phyloP scores from a whole-genome alignment of 2,113 vertebrate genomes.

The Carlito syrichta region DNA sequence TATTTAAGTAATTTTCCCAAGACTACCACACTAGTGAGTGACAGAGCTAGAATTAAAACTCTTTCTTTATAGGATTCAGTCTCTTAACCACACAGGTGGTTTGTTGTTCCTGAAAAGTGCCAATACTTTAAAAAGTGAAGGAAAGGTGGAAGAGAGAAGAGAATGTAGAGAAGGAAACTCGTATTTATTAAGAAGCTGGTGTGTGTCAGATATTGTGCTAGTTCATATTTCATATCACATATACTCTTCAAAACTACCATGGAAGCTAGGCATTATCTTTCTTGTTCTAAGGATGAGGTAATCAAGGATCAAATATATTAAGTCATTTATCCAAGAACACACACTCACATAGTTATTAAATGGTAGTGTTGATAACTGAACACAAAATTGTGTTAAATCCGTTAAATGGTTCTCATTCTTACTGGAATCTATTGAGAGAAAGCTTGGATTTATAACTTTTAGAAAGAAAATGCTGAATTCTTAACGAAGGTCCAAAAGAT shows the following conservation, averaged over 20 bases:
- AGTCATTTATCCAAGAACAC: background rate
- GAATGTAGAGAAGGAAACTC: background rate
- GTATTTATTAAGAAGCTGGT: background rate
- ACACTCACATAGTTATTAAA: background rate
- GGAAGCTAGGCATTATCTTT: background rate
- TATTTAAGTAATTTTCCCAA: background rate
- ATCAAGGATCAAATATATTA: background rate
- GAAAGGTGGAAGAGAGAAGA: background rate
- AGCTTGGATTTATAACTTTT: background rate
- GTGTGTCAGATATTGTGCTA: background rate
- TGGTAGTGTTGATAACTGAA: background rate
- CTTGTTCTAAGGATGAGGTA: background rate
- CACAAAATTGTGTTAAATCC: constrained; percentile 2
- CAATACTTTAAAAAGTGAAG: background rate
- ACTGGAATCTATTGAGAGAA: background rate
- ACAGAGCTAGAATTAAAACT: background rate
- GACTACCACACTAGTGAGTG: background rate
- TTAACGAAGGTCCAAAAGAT: background rate
- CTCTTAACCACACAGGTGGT: background rate
- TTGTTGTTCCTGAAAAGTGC: background rate
- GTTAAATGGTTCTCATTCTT: background rate
- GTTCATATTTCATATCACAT: background rate
- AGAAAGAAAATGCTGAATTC: background rate
- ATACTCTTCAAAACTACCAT: background rate
- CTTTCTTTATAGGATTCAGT: background rate